These are phyloP conservation scores for Dipodomys merriami DNA, from an alignment of 2,113 vertebrate genomes.

Conservation along the genomic window DNA sequence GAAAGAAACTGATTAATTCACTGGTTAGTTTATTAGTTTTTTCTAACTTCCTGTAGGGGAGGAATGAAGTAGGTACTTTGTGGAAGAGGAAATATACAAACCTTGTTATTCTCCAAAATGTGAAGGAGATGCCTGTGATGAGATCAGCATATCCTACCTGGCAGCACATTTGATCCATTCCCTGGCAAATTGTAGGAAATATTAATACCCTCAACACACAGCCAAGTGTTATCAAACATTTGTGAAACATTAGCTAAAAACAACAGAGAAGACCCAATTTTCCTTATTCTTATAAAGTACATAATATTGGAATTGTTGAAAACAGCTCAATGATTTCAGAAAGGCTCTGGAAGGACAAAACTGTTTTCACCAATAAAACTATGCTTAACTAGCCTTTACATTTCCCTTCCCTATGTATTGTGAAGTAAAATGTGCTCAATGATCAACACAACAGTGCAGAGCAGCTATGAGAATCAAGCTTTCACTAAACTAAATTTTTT, in stretches of 20 bases:
- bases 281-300: not conserved
- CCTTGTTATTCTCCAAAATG: rapidly evolving
- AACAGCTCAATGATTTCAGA: not conserved
- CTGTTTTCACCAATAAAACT: not conserved
- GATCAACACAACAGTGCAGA: not conserved
- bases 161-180: not conserved
- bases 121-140: not conserved
- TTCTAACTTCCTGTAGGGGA: not conserved
- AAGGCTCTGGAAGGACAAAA: not conserved
- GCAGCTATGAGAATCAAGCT: not conserved
- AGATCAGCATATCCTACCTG: not conserved
- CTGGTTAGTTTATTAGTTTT: not conserved
- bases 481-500: not conserved
- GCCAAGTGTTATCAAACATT: not conserved
- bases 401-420: not conserved
- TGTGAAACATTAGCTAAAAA: not conserved
- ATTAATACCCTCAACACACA: not conserved
- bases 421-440: not conserved
- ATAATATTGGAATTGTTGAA: not conserved
- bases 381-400: not conserved
- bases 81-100: not conserved
- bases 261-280: not conserved
- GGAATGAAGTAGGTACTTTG: not conserved
- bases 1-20: not conserved
- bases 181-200: not conserved